These are phyloP conservation scores for Geococcyx californianus DNA, from an alignment of 2,113 vertebrate species.

Conservation along the genomic window DNA sequence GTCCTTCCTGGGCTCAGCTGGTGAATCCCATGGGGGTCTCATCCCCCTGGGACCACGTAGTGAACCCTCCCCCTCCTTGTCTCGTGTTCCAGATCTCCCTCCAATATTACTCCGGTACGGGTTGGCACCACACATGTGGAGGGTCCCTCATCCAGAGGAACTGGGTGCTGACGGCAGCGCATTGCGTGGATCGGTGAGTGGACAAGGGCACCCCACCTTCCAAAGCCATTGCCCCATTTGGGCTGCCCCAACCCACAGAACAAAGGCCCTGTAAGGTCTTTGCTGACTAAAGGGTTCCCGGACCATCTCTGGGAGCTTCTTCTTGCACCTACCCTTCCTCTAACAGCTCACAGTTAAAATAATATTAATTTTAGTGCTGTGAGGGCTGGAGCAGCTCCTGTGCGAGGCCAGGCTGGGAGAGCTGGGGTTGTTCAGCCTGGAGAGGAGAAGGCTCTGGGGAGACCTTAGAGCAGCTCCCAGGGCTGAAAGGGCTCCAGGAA, in stretches of 20 bases:
- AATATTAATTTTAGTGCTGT: too few species aligned
- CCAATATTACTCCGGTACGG: constrained; percentile 73
- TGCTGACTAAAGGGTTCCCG: fast-evolving
- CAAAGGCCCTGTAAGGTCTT: fast-evolving
- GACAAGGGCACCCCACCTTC: too few species aligned
- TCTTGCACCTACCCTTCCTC: fast-evolving
- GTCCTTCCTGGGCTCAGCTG: fast-evolving
- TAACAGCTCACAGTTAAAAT: fast-evolving
- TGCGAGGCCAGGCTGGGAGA: too few species aligned
- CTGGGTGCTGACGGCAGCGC: constrained; percentile 91
- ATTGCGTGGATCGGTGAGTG: constrained; percentile 79
- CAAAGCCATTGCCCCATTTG: too few species aligned
- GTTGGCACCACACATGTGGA: constrained; percentile 85
- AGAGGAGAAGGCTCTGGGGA: too few species aligned
- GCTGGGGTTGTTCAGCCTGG: too few species aligned
- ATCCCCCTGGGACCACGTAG: fast-evolving
- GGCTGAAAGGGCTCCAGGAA: too few species aligned
- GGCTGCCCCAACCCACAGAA: fast-evolving
- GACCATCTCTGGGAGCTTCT: background rate
- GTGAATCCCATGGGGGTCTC: background rate
- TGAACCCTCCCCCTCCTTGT: background rate
- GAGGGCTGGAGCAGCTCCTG: too few species aligned
- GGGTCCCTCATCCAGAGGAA: constrained; percentile 80
- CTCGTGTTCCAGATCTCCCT: constrained; percentile 76
- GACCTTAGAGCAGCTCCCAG: too few species aligned